Evolutionary conservation across 2,888 invertebrate genomes (phyloP).

Genomic region (Eupeodes luniger): DNA sequence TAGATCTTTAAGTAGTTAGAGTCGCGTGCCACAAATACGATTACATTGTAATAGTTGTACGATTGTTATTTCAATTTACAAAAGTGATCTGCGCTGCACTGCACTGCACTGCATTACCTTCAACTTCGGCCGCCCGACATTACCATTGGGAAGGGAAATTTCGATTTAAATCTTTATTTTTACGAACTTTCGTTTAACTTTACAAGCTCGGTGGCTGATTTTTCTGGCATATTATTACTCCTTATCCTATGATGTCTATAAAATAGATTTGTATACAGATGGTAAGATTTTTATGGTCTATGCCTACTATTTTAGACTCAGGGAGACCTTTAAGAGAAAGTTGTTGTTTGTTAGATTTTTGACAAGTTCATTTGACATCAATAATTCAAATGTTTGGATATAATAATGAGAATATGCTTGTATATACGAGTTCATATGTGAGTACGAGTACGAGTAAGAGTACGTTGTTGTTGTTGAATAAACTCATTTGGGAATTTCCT

Average conservation of each 20-base stretch:
- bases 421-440: no score
- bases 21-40: constrained; percentile 61
- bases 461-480: neutral
- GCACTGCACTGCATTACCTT: neutral
- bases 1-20: neutral
- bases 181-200: constrained; percentile 47
- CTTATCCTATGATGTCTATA: neutral
- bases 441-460: no score
- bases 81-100: constrained; percentile 24
- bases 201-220: constrained; percentile 40
- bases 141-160: constrained; percentile 29
- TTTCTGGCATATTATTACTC: constrained; percentile 42
- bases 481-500: constrained; percentile 32
- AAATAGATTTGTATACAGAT: neutral
- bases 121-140: no score
- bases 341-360: constrained; percentile 79
- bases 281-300: neutral
- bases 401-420: neutral
- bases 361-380: constrained; percentile 71
- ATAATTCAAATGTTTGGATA: constrained; percentile 39
- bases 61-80: constrained; percentile 47
- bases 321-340: constrained; percentile 79
- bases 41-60: constrained; percentile 33
- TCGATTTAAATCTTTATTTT: constrained; percentile 50
- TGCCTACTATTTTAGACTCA: neutral